These are phyloP conservation scores for Rousettus leschenaultii DNA, from an alignment of 2,113 vertebrate species.

Conservation along the genomic window DNA sequence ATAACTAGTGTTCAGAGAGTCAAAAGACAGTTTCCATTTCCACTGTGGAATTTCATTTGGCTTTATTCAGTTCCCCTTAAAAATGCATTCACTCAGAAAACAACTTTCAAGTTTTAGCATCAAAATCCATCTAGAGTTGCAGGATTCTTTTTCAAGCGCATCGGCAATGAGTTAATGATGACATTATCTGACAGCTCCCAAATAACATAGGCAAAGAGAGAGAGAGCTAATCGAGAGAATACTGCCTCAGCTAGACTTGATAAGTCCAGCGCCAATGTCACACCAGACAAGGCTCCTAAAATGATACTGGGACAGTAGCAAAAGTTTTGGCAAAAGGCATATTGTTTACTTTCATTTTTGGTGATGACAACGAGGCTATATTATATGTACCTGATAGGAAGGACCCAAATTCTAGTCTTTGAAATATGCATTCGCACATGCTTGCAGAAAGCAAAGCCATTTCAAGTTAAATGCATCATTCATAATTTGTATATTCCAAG, in stretches of 20 bases:
- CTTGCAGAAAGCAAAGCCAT: conserved; percentile 55
- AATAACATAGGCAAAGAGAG: background rate
- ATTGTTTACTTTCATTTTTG: conserved; percentile 47
- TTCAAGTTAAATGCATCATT: conserved; percentile 75
- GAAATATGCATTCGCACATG: conserved; percentile 33
- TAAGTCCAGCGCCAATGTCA: background rate
- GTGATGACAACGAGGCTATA: conserved; percentile 38
- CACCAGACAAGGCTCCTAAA: background rate
- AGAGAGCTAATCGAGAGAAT: conserved; percentile 16
- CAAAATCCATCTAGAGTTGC: conserved; percentile 49
- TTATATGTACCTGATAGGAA: conserved; percentile 1
- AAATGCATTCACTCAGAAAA: conserved; percentile 55
- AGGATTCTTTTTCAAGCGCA: conserved; percentile 52
- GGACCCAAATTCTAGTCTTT: conserved; percentile 52
- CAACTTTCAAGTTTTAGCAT: conserved; percentile 34
- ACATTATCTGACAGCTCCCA: conserved; percentile 53
- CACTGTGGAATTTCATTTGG: conserved; percentile 36
- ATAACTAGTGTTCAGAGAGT: conserved; percentile 48
- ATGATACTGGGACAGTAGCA: conserved; percentile 11
- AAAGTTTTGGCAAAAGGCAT: conserved; percentile 36
- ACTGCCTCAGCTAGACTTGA: background rate
- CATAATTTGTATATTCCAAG: conserved; percentile 53
- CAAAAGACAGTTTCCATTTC: conserved; percentile 46
- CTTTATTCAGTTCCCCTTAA: conserved; percentile 31
- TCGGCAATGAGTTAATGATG: conserved; percentile 39